phyloP scores from a whole-genome alignment of 2,113 vertebrate genomes.

The Globicephala melas region DNA sequence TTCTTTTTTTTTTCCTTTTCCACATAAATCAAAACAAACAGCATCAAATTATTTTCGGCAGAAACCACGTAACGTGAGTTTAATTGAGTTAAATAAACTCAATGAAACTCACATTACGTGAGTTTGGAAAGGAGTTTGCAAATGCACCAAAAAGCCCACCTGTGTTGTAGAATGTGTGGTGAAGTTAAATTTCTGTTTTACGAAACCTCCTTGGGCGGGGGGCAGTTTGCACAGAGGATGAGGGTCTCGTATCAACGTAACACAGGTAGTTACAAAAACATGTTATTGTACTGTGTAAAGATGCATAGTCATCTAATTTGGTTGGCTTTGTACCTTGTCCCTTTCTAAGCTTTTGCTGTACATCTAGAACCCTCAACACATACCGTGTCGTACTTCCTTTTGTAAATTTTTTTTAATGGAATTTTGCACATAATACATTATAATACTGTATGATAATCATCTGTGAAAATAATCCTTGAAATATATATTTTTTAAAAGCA shows the following conservation, averaged over 20 bases:
- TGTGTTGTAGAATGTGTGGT: background rate
- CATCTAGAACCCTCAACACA: slow-evolving; percentile 65
- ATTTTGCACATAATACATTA: slow-evolving; percentile 89
- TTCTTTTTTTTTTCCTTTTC: background rate
- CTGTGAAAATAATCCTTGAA: slow-evolving; percentile 66
- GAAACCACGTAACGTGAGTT: slow-evolving; percentile 21
- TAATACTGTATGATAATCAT: slow-evolving; percentile 70
- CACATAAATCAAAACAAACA: slow-evolving; percentile 27
- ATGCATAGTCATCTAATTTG: background rate
- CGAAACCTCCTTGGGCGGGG: background rate
- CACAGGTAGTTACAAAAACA: background rate
- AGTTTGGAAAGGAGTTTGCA: background rate
- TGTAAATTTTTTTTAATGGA: slow-evolving; percentile 79
- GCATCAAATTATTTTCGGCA: slow-evolving; percentile 3
- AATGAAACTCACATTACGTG: no score
- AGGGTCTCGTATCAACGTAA: background rate
- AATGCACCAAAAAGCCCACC: background rate
- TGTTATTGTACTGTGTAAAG: slow-evolving; percentile 19
- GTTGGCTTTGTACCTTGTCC: slow-evolving; percentile 25
- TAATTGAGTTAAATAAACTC: no score
- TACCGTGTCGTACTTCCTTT: slow-evolving; percentile 77
- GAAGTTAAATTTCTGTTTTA: background rate
- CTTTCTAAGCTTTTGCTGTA: slow-evolving; percentile 52
- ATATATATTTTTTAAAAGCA: background rate
- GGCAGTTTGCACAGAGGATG: background rate